Evolutionary conservation across 2,888 invertebrate genomes (phyloP), one percentile per base, ranked within the genome.

Genomic region (Xanthorhoe spadicearia): DNA sequence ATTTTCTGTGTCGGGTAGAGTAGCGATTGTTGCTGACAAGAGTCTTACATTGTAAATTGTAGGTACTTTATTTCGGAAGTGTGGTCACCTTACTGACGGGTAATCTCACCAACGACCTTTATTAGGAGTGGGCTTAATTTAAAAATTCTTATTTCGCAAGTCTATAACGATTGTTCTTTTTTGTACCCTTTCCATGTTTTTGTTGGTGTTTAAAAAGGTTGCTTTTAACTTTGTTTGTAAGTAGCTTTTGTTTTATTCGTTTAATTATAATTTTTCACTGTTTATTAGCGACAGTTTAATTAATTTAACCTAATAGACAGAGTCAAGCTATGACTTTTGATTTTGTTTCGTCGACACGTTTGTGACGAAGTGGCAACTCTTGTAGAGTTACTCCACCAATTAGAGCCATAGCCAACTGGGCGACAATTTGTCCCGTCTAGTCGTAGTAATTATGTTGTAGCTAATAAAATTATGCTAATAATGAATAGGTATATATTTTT

Each of bases 61-160:
- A n/a, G n/a, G n/a, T n/a, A n/a, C n/a, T 46, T 15, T 46, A 46
- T 46, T 15, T 46, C 6, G 1, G 3, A 46, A 15, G 5, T 6
- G 15, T 28, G 28, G 71, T 62, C 71, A 64, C 70, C 63, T 59
- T 64, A 49, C 46, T 50, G 32, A 9, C 56, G 57, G 58, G 70
- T 71, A 73, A 71, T 73, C 67, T 69, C 68, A 63, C 71, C 63
- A 61, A 56, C 64, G 61, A 62, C 73, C 70, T 68, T 70, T 71
- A 71, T 73, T 73, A 71, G 71, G 53, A 67, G 65, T 59, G 68
- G 64, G 64, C 58, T 68, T 68, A 61, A 69, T 70, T 70, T 70
- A 70, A 70, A 71, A 68, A 69, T 64, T 70, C 72, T 63, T 69
- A 69, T 69, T 73, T 70, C 49, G 66, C 62, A 66, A 61, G 61